These are phyloP conservation scores for Dysmachus trigonus DNA, from an alignment of 2,888 invertebrate species.

Conservation along the genomic window DNA sequence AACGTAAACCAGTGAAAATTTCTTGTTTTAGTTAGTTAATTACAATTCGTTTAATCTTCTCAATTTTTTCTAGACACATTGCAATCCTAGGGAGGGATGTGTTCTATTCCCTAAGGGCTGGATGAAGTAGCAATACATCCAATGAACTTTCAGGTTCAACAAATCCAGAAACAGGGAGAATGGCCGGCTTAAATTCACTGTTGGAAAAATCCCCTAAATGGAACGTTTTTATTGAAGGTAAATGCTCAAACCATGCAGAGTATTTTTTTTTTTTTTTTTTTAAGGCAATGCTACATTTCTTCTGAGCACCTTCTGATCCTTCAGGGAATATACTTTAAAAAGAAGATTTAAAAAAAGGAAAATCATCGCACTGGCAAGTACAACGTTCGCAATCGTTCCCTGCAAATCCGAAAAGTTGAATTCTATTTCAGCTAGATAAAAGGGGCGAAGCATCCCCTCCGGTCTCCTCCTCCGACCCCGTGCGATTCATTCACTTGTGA, in stretches of 20 bases:
- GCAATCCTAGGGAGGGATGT: too few relatives aligned
- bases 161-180: neutral
- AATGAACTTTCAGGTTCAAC: neutral
- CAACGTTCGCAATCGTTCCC: neutral
- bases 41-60: too few relatives aligned
- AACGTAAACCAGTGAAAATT: too few relatives aligned
- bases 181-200: neutral
- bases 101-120: neutral
- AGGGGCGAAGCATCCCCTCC: neutral
- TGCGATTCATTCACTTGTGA: neutral
- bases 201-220: neutral
- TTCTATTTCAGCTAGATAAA: neutral
- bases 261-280: neutral
- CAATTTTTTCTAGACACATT: too few relatives aligned
- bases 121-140: neutral
- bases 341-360: neutral
- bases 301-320: neutral
- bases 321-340: neutral
- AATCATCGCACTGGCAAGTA: neutral
- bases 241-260: neutral
- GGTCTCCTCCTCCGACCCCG: neutral
- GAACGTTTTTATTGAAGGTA: neutral
- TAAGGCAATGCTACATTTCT: neutral
- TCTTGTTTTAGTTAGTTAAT: too few relatives aligned
- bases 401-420: neutral